A percentile compares a stretch with the other conserved stretches of the same genome.
These are phyloP conservation scores for Microplitis deprimator DNA, from an alignment of 2,888 invertebrate species.

Conservation along the genomic window DNA sequence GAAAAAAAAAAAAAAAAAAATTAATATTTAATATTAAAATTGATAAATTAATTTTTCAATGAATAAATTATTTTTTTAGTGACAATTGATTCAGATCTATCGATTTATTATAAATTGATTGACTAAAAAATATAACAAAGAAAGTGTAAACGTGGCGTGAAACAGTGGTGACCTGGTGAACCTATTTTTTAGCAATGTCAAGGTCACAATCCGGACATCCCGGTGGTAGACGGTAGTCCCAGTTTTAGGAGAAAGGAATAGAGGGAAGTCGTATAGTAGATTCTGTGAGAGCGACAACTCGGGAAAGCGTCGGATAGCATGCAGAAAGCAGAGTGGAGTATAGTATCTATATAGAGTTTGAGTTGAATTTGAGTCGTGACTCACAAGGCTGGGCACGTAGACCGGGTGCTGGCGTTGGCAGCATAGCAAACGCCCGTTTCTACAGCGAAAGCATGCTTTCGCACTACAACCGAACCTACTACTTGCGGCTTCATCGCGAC, in stretches of 20 bases:
- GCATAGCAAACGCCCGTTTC: slow-evolving; percentile 66
- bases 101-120: no score
- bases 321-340: slow-evolving; percentile 33
- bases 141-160: neutral
- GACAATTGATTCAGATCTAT: no score
- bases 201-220: slow-evolving; percentile 51
- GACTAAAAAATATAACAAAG: neutral
- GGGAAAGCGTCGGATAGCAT: slow-evolving; percentile 42
- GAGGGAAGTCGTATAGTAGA: slow-evolving; percentile 36
- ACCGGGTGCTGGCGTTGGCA: slow-evolving; percentile 65
- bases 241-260: slow-evolving; percentile 28
- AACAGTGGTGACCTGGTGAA: slow-evolving; percentile 43
- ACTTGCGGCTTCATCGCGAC: slow-evolving; percentile 43
- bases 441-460: slow-evolving; percentile 12
- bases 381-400: slow-evolving; percentile 70
- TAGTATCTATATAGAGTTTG: slow-evolving; percentile 56
- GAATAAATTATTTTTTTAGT: neutral
- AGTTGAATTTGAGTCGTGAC: slow-evolving; percentile 69
- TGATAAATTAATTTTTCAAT: neutral
- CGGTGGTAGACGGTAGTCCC: slow-evolving; percentile 47
- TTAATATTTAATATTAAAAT: neutral
- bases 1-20: neutral
- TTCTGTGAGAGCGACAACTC: slow-evolving; percentile 39
- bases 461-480: slow-evolving; percentile 45
- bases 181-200: slow-evolving; percentile 45